Conservation (phyloP, 2,797 vertebrate species). For the Anableps anableps region DNA sequence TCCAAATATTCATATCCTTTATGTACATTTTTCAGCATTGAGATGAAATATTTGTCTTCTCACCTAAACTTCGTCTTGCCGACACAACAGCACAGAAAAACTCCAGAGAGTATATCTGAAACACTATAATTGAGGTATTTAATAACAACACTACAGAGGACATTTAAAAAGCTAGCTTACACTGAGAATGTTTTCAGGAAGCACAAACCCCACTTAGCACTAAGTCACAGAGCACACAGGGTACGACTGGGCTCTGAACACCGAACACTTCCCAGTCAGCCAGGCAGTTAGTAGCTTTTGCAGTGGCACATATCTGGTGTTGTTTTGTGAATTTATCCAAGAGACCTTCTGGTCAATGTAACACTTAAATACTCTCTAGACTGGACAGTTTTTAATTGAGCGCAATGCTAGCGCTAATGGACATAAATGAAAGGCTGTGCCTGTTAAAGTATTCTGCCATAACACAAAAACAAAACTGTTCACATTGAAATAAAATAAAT, state of each 20-base stretch:
- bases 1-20: slow-evolving; percentile 10
- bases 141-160: slow-evolving; percentile 25
- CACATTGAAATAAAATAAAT: background rate
- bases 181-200: slow-evolving; percentile 33
- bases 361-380: slow-evolving; percentile 13
- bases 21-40: slow-evolving; percentile 26
- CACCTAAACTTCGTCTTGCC: background rate
- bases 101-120: slow-evolving; percentile 14
- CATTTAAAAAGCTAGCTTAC: slow-evolving; percentile 40
- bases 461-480: slow-evolving; percentile 21
- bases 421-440: background rate
- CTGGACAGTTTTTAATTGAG: slow-evolving; percentile 11
- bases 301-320: slow-evolving; percentile 45
- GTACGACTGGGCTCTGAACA: background rate
- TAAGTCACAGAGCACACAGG: slow-evolving; percentile 6
- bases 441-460: slow-evolving; percentile 15
- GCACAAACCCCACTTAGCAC: slow-evolving; percentile 19
- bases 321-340: slow-evolving; percentile 9
- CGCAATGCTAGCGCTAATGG: background rate
- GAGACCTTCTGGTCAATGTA: slow-evolving; percentile 50
- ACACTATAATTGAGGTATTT: slow-evolving; percentile 61
- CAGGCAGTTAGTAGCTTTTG: slow-evolving; percentile 73
- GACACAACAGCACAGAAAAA: slow-evolving; percentile 38
- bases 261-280: slow-evolving; percentile 11
- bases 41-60: background rate